Evolutionary conservation across 1,140 invertebrate species (phyloP).

Genomic region (Cecropterus lyciades): DNA sequence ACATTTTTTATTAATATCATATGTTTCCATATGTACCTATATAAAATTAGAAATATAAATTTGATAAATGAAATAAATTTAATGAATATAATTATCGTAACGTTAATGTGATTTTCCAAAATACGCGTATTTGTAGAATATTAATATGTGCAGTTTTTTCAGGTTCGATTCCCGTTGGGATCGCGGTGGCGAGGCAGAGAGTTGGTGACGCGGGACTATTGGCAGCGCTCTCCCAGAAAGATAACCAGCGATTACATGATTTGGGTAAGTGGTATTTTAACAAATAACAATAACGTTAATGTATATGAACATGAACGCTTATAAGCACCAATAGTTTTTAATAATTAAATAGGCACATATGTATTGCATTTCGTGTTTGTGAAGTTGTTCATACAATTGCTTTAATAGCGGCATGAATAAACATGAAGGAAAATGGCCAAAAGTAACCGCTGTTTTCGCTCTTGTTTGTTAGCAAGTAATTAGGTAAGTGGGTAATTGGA

Average conservation of each 20-base stretch:
- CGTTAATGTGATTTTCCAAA: neutral
- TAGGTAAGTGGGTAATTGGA: conserved; percentile 11
- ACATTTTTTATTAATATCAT: too few relatives aligned
- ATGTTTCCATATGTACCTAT: too few relatives aligned
- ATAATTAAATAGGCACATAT: neutral
- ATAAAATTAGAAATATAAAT: too few relatives aligned
- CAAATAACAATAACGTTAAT: too few relatives aligned
- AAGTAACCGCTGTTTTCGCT: neutral
- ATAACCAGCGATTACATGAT: conserved; percentile 82
- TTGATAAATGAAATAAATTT: too few relatives aligned
- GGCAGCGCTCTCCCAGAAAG: conserved; percentile 75
- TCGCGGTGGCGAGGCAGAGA: conserved; percentile 93
- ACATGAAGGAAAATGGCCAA: neutral
- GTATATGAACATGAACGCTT: too few relatives aligned
- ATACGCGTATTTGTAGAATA: neutral
- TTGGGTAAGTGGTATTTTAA: conserved; percentile 82
- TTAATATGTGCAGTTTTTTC: conserved; percentile 32
- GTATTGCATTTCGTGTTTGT: too few relatives aligned
- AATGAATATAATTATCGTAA: too few relatives aligned
- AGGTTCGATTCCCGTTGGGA: conserved; percentile 92
- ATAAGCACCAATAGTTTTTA: neutral
- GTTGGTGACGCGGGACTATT: conserved; percentile 83
- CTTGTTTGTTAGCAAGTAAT: conserved; percentile 11
- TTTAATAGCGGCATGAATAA: too few relatives aligned
- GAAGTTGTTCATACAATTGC: too few relatives aligned